Base-by-base conservation (phyloP, 2,113 vertebrate genomes). In the Bettongia penicillata region DNA sequence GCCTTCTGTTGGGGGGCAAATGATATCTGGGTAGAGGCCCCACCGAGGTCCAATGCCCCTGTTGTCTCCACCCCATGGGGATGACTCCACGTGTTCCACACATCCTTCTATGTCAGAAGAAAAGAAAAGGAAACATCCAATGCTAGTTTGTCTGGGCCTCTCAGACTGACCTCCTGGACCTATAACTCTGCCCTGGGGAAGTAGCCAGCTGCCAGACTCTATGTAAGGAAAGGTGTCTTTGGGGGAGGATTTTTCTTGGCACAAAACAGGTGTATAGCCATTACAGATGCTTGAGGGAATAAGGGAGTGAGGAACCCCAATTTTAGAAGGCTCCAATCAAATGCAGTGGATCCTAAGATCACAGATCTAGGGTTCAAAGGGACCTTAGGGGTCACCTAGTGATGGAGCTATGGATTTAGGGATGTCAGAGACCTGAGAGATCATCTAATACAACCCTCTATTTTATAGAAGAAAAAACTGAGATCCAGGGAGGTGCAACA, bases 11-110 rank as follows among this genome's bases (percentile, higher is more conserved):
- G 97, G 0, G 98, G 97, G 0, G 98, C 97, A 91, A 99, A 99
- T 55, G 99, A 99, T 51, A 99, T 99, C 97, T 99, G 99, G 57
- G 99, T 99, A 43, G 99, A 99, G 51, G 99, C 99, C 5, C 99
- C 99, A 23, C 99, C 99, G 5, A 99, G 98, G 94, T 99, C 99
- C 98, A 99, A 98, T 12, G 99, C 99, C 2, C 99, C 99, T 0
- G 98, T 96, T 0, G 99, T 99, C 84, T 98, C 96, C 26, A 97
- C 98, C 90, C 99, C 98, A 0, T 98, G 97, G 0, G 99, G 99
- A 91, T 53, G 99, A 43, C 99, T 93, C 98, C 99, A 99, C 8
- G 97, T 92, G 28, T 99, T 99, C 99, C 99, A 99, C 23, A 99
- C 50, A 93, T 98, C 99, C 98, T 98, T 99, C 99, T 99, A 98